Base-by-base conservation (phyloP, 2,113 vertebrate species). In the Cavia aperea region DNA sequence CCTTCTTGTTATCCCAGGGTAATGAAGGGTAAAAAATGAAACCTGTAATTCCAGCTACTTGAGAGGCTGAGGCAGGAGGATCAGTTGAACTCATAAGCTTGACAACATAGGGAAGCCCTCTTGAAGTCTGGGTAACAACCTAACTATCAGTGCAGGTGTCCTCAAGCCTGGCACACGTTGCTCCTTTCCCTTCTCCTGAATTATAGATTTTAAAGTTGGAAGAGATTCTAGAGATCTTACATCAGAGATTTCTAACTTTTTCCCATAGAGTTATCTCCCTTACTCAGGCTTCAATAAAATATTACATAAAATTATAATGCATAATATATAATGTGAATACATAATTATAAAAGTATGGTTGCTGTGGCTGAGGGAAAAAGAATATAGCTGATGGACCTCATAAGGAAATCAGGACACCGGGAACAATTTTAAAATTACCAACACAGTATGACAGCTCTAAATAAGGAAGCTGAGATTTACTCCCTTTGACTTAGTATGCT, bases 121-220 rank as follows among this genome's bases (percentile, higher is more conserved):
- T 3, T 39, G 39, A 39, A 39, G 39, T 39, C 39, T 39, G 39
- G 39, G 39, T 39, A 39, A 39, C 39, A 39, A 39, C 39, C 39
- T 39, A 39, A 39, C 39, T 39, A 39, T 39, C 39, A 39, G 39
- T 39, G 39, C 39, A 39, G 39, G 39, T 39, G 39, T 39, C 39
- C 39, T 39, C 39, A 39, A 39, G 39, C 39, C 39, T 39, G 39
- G 39, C 39, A 39, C 39, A 39, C 39, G 39, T 39, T 39, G 39
- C 39, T 39, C 39, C 39, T 39, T 39, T 39, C 39, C 39, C 39
- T 39, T 39, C 39, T 39, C 39, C 7, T 82, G 21, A 92, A 88
- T 81, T 49, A 78, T 4, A 94, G 39, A 79, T 79, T 92, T 91
- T 94, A 90, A 90, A 92, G 29, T 16, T 63, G 49, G 51, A 94